Base-by-base conservation (phyloP, 2,888 invertebrate species). In the Patella pellucida region DNA sequence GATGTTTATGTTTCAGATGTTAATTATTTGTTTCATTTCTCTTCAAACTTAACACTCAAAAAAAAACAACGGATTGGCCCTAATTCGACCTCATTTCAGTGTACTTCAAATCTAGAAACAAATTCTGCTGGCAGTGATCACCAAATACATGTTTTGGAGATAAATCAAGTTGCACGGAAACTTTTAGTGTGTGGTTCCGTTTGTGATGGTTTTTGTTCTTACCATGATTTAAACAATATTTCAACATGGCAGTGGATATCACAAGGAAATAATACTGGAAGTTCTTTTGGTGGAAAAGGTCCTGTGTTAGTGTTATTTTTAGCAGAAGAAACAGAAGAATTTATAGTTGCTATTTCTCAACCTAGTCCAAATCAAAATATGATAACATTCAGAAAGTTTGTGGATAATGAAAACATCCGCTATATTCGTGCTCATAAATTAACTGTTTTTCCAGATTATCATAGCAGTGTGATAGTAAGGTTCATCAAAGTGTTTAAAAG, bases 401-500 rank as follows among this genome's bases (percentile, higher is more conserved):
- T 51, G 4, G 69, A 68, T 1, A 27, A 69, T 1, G 72, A 67
- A 31, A n/a, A 15, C 5, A 71, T 81, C n/a, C 27, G 71, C 5
- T 79, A 77, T 31, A 14, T 56, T 3, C 14, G 9, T 1, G 52
- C 69, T 14, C 27, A 77, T 56, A 9, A 1, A 4, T 54, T 80
- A 5, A 78, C 78, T n/a, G 76, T 81, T 16, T 0, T 14, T 11
- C 3, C 14, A 11, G 2, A n/a, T 0, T n/a, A 71, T 16, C 73
- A 72, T 68, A 2, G 52, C 0, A 68, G 23, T 0, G 79, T 80
- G 72, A 74, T 77, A 19, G 85, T 89, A 72, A 78, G 85, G 31
- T 89, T 89, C 78, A 80, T 90, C n/a, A 82, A 86, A 71, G 85
- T 85, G 0, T 90, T 90, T 74, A 78, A 85, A 67, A 76, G 87